These are phyloP conservation scores for Steinernema hermaphroditum DNA, from an alignment of 2,888 invertebrate species.

Conservation along the genomic window DNA sequence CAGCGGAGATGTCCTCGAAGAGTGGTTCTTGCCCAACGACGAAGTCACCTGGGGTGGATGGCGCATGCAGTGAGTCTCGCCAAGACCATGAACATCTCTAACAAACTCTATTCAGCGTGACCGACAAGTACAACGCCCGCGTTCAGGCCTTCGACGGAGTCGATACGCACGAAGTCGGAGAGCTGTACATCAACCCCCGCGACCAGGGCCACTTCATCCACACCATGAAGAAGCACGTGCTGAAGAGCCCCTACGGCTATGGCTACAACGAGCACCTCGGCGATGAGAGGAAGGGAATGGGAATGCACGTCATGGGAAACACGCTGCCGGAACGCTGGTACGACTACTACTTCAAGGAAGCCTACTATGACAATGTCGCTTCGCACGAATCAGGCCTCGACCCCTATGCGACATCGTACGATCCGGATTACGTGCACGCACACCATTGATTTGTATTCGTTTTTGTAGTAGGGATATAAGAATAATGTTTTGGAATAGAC, in stretches of 20 bases:
- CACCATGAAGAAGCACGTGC: slow-evolving; percentile 59
- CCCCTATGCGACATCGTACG: background rate
- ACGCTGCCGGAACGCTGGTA: slow-evolving; percentile 60
- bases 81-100: background rate
- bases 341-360: slow-evolving; percentile 59
- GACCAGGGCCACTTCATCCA: slow-evolving; percentile 61
- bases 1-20: slow-evolving; percentile 58
- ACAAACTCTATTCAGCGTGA: slow-evolving; percentile 44
- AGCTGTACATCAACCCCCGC: slow-evolving; percentile 60
- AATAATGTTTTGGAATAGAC: background rate
- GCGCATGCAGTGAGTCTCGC: slow-evolving; percentile 47
- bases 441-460: background rate
- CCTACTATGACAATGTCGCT: slow-evolving; percentile 53
- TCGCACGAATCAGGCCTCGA: slow-evolving; percentile 57
- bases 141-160: slow-evolving; percentile 54
- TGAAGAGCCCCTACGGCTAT: slow-evolving; percentile 59
- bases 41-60: slow-evolving; percentile 56
- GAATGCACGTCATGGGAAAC: slow-evolving; percentile 34
- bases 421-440: slow-evolving; percentile 8
- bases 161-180: slow-evolving; percentile 58
- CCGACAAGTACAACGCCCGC: slow-evolving; percentile 49
- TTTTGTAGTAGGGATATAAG: slow-evolving; percentile 10
- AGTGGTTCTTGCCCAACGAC: slow-evolving; percentile 56
- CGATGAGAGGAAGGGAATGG: slow-evolving; percentile 38
- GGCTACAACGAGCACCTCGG: slow-evolving; percentile 58